phyloP scores from a whole-genome alignment of 2,888 invertebrate species.

The Drosophila anomalata region DNA sequence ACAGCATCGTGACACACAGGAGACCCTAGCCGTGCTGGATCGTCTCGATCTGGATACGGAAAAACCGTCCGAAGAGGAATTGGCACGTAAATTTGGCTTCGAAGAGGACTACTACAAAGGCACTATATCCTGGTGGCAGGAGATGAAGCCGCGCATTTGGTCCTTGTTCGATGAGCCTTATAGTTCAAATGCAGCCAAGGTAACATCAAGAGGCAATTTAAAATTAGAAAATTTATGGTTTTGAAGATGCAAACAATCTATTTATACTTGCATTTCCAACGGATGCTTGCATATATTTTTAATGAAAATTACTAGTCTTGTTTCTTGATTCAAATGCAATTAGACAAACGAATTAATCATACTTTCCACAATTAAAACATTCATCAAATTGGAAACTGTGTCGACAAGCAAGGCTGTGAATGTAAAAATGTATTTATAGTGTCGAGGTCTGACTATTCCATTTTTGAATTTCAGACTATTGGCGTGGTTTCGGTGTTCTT shows the following conservation, averaged over 20 bases:
- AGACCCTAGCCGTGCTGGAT: slow-evolving; percentile 98
- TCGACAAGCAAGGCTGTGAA: slow-evolving; percentile 1
- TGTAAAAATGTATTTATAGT: background rate
- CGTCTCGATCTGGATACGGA: slow-evolving; percentile 98
- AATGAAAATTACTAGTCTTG: too few relatives aligned
- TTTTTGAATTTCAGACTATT: slow-evolving; percentile 89
- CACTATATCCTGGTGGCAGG: slow-evolving; percentile 97
- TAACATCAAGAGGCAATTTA: slow-evolving; percentile 81
- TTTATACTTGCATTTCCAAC: background rate
- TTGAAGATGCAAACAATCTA: background rate
- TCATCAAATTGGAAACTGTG: slow-evolving; percentile 11
- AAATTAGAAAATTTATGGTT: background rate
- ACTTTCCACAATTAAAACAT: background rate
- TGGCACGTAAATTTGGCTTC: slow-evolving; percentile 98
- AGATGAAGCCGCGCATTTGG: slow-evolving; percentile 98
- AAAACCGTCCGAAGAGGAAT: slow-evolving; percentile 98
- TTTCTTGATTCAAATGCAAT: slow-evolving; percentile 2
- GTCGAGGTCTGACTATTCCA: background rate
- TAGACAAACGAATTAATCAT: background rate
- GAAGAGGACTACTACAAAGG: slow-evolving; percentile 97
- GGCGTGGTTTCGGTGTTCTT: slow-evolving; percentile 99
- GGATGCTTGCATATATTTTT: slow-evolving; percentile 2
- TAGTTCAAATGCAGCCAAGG: slow-evolving; percentile 98
- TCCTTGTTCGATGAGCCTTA: slow-evolving; percentile 99
- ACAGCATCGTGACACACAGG: slow-evolving; percentile 98